These are phyloP conservation scores for Diadophis punctatus DNA, from an alignment of 2,113 vertebrate genomes.

Conservation along the genomic window DNA sequence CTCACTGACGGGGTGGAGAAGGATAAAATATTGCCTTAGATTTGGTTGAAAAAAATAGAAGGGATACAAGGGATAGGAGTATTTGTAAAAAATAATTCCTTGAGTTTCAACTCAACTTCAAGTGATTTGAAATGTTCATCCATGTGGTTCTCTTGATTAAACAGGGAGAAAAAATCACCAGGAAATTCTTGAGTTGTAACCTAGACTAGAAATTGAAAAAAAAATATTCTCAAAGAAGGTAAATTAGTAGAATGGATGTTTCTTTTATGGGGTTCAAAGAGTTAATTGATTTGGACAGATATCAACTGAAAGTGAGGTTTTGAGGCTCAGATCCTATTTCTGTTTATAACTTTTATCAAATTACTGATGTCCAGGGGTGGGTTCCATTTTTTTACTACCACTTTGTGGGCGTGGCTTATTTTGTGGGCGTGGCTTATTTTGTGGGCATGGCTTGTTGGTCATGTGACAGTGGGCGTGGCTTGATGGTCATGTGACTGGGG, in stretches of 20 bases:
- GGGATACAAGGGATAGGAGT: not conserved
- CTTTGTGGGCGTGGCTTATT: no score
- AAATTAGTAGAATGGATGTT: not conserved
- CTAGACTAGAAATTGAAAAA: not conserved
- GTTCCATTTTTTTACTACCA: no score
- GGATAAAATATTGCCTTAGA: not conserved
- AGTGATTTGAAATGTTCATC: not conserved
- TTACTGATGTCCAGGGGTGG: no score
- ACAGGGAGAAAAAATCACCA: not conserved
- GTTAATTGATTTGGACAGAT: not conserved
- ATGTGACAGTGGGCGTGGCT: no score
- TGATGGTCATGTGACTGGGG: no score
- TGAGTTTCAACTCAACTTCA: not conserved
- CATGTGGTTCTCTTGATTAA: not conserved
- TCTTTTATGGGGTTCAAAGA: not conserved
- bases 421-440: no score
- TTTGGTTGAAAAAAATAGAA: not conserved
- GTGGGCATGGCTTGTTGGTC: no score
- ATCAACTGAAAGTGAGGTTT: not conserved
- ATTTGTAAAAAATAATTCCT: not conserved
- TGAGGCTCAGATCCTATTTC: not conserved
- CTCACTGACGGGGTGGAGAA: not conserved
- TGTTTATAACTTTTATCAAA: not conserved
- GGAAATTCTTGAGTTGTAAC: not conserved
- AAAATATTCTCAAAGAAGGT: not conserved